Evolutionary conservation across 2,113 vertebrate species (phyloP), one percentile per base, ranked within the genome.

Genomic region (Cygnus atratus): DNA sequence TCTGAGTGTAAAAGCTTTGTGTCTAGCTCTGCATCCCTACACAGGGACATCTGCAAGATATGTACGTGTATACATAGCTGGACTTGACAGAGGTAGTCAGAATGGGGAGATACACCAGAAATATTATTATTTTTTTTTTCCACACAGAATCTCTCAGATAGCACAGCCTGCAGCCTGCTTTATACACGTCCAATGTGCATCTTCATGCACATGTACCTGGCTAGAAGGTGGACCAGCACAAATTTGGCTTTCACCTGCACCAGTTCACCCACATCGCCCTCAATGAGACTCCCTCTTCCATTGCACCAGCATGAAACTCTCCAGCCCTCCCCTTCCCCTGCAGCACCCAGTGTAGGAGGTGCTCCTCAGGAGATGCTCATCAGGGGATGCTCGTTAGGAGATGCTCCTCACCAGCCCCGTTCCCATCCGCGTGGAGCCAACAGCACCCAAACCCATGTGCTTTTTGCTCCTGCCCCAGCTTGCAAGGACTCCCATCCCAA

Each of bases 401-500:
- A 50, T 25, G 50, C 50, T 50, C 24, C 43, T 91, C 48, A 72
- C 71, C 79, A 37, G 57, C 0, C 3, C 73, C 15, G 5, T 76
- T 79, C 62, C 70, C 70, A 82, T 35, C 25, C 4, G 20, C 0
- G 1, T 25, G 63, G 28, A 87, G 24, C 43, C 57, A 55, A 74
- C 26, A 1, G 0, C 33, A 20, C 61, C 43, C 57, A 55, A 55
- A 35, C 15, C 35, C 74, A 52, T 0, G 16, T 80, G 78, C 33
- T 77, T 41, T 0, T 41, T 0, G 0, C n/a, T 79, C n/a, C 35
- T 1, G 0, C 43, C 50, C 26, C 1, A 2, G 31, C 46, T 81
- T 9, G 8, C 3, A 8, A 15, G 61, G 44, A 15, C 19, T 74
- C 29, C 77, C 39, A 50, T 66, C 70, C 17, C 48, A 24, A 4